A percentile compares a stretch with the other conserved stretches of the same genome.
Conservation (phyloP, 2,797 vertebrate species). For the Eptatretus atami region DNA sequence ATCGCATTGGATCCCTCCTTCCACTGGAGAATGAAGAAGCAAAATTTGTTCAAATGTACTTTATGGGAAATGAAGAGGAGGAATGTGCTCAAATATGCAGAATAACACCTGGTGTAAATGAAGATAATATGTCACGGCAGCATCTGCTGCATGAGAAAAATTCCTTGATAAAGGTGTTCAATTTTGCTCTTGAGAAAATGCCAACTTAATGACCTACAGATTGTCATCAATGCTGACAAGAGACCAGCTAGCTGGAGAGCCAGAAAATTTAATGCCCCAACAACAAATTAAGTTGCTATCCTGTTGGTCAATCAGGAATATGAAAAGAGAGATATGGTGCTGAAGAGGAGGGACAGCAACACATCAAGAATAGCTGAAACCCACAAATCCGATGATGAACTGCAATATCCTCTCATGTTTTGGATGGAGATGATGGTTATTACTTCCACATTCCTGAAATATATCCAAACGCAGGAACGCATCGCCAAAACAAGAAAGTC, state of each 20-base stretch:
- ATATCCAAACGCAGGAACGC: no score
- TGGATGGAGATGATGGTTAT: background rate
- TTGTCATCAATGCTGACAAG: conserved; percentile 1
- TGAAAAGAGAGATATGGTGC: background rate
- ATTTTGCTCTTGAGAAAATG: background rate
- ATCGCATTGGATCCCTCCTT: no score
- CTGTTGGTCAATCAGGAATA: background rate
- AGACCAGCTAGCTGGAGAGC: background rate
- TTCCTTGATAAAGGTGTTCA: no score
- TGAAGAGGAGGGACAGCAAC: background rate
- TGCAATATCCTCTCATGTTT: background rate
- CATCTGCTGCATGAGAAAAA: no score
- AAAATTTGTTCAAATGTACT: no score
- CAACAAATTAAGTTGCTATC: background rate
- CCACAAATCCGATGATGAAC: background rate
- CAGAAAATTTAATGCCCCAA: background rate
- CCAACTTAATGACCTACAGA: background rate
- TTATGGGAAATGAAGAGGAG: no score
- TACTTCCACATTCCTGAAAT: background rate
- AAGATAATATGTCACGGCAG: no score
- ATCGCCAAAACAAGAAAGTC: no score
- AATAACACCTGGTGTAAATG: no score
- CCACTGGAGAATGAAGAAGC: no score
- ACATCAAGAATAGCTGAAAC: background rate
- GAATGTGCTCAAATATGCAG: no score